Evolutionary conservation across 2,113 vertebrate species (phyloP).

Genomic region (Prochilodus magdalenae): DNA sequence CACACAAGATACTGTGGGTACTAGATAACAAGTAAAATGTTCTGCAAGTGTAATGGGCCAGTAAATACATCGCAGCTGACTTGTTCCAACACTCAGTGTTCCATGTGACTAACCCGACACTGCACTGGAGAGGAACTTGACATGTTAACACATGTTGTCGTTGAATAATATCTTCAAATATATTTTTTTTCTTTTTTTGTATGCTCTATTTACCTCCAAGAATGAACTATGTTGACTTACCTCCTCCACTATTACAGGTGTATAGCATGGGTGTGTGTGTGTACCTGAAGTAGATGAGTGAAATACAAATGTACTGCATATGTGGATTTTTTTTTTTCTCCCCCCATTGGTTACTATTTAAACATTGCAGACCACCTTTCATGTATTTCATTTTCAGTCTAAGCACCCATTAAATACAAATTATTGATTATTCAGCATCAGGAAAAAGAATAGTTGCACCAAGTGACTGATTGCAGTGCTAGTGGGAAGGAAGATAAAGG

Average conservation of each 20-base stretch:
- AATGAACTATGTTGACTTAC: conserved; percentile 9
- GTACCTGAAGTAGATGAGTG: not conserved
- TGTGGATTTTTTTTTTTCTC: not conserved
- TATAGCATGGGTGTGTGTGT: not conserved
- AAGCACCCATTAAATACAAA: too few relatives aligned
- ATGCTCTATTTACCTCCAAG: conserved; percentile 8
- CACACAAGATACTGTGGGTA: not conserved
- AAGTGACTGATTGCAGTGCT: too few relatives aligned
- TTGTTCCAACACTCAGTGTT: not conserved
- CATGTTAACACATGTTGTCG: not conserved
- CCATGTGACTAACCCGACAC: not conserved
- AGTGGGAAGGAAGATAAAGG: too few relatives aligned
- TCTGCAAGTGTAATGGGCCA: not conserved
- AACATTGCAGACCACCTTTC: too few relatives aligned
- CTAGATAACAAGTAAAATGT: not conserved
- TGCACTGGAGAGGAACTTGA: not conserved
- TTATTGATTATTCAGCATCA: too few relatives aligned
- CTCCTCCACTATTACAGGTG: not conserved
- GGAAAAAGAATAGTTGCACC: too few relatives aligned
- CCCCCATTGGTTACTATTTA: too few relatives aligned
- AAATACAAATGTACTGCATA: not conserved
- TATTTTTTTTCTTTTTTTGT: conserved; percentile 17
- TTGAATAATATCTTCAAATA: conserved; percentile 27
- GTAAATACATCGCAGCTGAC: not conserved
- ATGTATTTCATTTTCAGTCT: too few relatives aligned